A percentile compares a stretch with the other conserved stretches of the same genome.
Conservation (phyloP, 2,113 vertebrate species). For the Hemicordylus capensis region DNA sequence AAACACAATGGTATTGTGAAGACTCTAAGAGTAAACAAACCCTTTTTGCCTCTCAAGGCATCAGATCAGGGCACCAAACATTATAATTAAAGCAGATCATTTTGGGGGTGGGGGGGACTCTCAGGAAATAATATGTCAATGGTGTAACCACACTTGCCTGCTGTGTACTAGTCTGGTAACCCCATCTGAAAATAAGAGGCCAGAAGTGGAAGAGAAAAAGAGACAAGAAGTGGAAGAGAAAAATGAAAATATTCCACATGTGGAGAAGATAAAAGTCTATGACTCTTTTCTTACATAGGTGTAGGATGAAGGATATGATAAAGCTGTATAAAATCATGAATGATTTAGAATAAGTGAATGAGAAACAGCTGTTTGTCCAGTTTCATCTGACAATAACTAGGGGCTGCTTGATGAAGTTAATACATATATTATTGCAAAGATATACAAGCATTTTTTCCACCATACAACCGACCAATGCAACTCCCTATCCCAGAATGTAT, state of each 20-base stretch:
- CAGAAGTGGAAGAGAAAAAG: too few species aligned
- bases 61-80: background rate
- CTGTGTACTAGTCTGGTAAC: background rate
- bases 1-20: too few species aligned
- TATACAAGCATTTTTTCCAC: background rate
- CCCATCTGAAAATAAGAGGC: background rate
- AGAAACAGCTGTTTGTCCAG: constrained; percentile 5
- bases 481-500: background rate
- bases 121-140: background rate
- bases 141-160: background rate
- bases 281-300: background rate
- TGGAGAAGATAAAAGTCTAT: constrained; percentile 5
- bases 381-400: constrained; percentile 1
- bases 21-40: too few species aligned
- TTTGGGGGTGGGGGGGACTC: background rate
- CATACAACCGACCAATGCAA: background rate
- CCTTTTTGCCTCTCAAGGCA: background rate
- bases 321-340: constrained; percentile 9
- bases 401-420: background rate
- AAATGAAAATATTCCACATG: background rate
- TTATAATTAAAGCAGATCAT: background rate
- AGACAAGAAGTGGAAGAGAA: background rate
- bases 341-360: constrained; percentile 1
- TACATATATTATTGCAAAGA: background rate
- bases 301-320: constrained; percentile 5